A percentile compares a stretch with the other conserved stretches of the same genome.
These are phyloP conservation scores for Bolinopsis microptera DNA, from an alignment of 37 sponge, comb jelly and placozoan genomes.

Conservation along the genomic window DNA sequence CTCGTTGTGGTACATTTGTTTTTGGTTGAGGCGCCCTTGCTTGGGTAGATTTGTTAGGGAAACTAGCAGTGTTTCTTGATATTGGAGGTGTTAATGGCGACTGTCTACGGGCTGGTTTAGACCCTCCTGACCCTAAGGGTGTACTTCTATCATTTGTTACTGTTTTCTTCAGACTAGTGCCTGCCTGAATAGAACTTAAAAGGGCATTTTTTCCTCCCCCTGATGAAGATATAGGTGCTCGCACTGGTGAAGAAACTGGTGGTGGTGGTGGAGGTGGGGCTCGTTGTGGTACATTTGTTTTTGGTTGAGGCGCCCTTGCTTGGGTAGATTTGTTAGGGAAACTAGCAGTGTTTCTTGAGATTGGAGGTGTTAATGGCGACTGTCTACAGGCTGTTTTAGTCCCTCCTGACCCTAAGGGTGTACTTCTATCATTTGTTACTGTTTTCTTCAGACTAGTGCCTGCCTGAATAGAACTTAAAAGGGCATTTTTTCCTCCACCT, in stretches of 20 bases:
- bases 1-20: background rate
- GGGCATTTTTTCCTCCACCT: background rate
- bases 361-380: background rate
- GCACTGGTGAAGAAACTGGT: background rate
- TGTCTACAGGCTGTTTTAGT: background rate
- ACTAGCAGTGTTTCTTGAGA: no score
- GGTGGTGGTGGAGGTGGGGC: background rate
- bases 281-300: background rate
- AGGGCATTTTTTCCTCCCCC: background rate
- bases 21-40: background rate
- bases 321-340: no score
- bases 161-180: background rate
- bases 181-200: background rate
- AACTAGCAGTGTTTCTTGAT: no score
- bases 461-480: background rate
- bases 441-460: background rate
- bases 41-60: no score
- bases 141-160: conserved; percentile 18
- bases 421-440: conserved; percentile 6
- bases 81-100: background rate
- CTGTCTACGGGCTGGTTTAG: background rate
- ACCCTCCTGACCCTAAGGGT: background rate
- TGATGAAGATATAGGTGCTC: background rate
- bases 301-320: background rate
- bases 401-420: background rate